Evolutionary conservation across 1,140 invertebrate species (phyloP), one percentile per base, ranked within the genome.

Genomic region (Vanessa atalanta): DNA sequence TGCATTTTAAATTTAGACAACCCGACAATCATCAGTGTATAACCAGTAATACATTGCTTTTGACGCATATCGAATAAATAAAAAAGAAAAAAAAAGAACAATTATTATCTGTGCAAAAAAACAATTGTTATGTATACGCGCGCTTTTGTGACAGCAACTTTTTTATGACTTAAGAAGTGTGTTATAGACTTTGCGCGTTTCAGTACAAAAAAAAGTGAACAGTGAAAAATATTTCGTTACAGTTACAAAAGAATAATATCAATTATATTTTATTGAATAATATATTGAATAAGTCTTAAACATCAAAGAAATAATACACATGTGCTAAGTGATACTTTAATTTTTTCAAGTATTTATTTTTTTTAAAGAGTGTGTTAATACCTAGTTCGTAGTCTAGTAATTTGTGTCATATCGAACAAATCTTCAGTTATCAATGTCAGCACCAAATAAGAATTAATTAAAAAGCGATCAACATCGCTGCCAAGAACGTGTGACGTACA

Each of bases 401-500:
- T 43, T 43, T 43, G 37, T 43, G 37, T 43, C 7, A 43, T 43
- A 43, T 43, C 37, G 8, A 43, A 43, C 6, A 3, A 43, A 43
- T 43, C 37, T 43, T 43, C 37, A 43, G 37, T 43, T 9, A 61
- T 61, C 57, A 61, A 61, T 61, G 57, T 61, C 57, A 64, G 48
- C 55, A 66, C 61, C 51, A 69, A 66, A 70, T 67, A 63, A 16
- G 51, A 74, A 74, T 67, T 65, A 74, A 77, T 74, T 72, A 72
- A 70, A 66, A 71, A 63, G 53, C 64, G 26, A 68, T 78, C 67
- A 66, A 67, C 50, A 70, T 72, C 50, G 15, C n/a, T 77, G 78
- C 75, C 78, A 77, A 75, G 78, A 65, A 61, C 64, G 64, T 51
- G 67, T 79, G 72, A 79, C 78, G 77, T 71, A 47, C n/a, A 37